Base-by-base conservation (phyloP, 1,140 invertebrate species). In the Nasonia vitripennis region DNA sequence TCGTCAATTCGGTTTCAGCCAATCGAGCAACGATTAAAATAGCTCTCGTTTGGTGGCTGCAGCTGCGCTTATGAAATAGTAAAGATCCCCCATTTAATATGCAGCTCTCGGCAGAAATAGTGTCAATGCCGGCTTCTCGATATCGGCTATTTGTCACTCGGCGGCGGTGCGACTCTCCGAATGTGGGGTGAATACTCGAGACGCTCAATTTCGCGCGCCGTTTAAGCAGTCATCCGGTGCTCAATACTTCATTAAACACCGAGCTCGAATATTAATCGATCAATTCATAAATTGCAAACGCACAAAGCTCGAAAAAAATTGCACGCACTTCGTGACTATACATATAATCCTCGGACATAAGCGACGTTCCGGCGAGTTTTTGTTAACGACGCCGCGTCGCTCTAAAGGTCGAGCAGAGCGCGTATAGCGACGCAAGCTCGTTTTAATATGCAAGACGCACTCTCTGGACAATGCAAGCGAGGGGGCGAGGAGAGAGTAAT, bases 371-470 rank as follows among this genome's bases (percentile, higher is more conserved):
- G 23, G 41, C 41, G n/a, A 6, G 31, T 41, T 55, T 82, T 74
- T 74, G n/a, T 82, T 23, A 45, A 20, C 37, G 74, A 17, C 5
- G 74, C 14, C 27, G 74, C 27, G 31, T 45, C 74, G 27, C 74
- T 41, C 41, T 45, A 75, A 75, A 75, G 37, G 27, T 2, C 27
- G 9, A 34, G 31, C 9, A 75, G 74, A 37, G 23, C 74, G 14
- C 14, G 20, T 3, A n/a, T 7, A 17, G 20, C 0, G 10, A 41
- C 41, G 70, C 74, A 84, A 83, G 71, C 82, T 74, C 78, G 74
- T 85, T 89, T 91, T 91, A 91, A 90, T 91, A 90, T 91, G 89
- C 90, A 88, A 90, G 86, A 87, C 86, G 87, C 89, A 89, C 87
- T 84, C 81, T 77, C 85, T 88, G 86, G 88, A 91, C 90, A 90